Evolutionary conservation across 30 jellyfish, hydroid and myxozoan genomes (phyloP).

Genomic region (Clytia hemisphaerica): DNA sequence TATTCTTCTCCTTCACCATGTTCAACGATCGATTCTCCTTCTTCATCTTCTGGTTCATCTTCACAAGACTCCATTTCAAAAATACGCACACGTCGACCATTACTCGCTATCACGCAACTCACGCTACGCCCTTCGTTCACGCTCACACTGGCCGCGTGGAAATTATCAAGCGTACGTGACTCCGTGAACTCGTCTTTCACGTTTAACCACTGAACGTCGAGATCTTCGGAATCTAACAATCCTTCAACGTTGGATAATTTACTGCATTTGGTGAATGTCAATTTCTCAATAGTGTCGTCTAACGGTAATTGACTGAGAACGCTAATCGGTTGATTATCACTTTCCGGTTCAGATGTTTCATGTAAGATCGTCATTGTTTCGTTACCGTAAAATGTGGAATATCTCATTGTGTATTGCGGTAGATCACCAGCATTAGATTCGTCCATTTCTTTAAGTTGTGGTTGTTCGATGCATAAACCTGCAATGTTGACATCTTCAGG

Average conservation of each 20-base stretch:
- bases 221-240: constrained; percentile 8
- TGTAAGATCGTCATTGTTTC: not conserved
- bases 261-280: no score
- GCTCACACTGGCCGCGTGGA: not conserved
- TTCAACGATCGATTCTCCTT: no score
- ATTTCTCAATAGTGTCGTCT: no score
- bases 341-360: constrained; percentile 22
- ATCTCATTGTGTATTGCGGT: not conserved
- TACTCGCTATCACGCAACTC: constrained; percentile 4
- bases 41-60: constrained; percentile 14
- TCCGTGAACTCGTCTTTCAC: constrained; percentile 4
- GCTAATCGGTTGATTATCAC: not conserved
- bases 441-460: not conserved
- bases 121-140: constrained; percentile 31
- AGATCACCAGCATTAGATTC: not conserved
- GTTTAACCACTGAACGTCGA: no score
- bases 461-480: no score
- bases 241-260: not conserved
- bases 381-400: constrained; percentile 19
- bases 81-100: constrained; percentile 31
- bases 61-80: constrained; percentile 30
- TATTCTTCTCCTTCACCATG: no score
- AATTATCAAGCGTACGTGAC: constrained; percentile 19
- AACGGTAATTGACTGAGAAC: constrained; percentile 28
- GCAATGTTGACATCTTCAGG: no score